These are phyloP conservation scores for Anarhynchus alexandrinus DNA, from an alignment of 2,113 vertebrate species.

Conservation along the genomic window DNA sequence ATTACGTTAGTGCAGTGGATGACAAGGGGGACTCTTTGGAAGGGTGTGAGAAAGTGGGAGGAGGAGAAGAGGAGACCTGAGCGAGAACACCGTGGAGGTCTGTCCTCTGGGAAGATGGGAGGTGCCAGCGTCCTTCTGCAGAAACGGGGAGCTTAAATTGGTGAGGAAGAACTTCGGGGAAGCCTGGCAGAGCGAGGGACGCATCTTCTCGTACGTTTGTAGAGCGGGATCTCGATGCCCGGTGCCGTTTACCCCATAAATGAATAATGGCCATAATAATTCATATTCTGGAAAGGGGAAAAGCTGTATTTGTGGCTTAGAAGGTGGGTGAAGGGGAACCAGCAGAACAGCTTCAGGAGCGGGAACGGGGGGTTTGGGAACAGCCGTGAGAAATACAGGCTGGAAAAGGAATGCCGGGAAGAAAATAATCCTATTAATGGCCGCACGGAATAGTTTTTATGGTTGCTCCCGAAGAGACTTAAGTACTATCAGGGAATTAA, in stretches of 20 bases:
- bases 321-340: neutral
- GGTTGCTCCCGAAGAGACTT: neutral
- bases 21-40: too few species aligned
- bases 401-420: neutral
- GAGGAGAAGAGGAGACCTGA: neutral
- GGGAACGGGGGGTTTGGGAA: neutral
- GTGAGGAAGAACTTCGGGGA: neutral
- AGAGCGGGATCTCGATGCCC: neutral
- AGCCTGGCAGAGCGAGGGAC: neutral
- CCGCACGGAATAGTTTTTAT: neutral
- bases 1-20: too few species aligned
- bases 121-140: neutral
- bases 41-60: too few species aligned
- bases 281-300: neutral
- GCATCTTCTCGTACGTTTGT: rapidly evolving
- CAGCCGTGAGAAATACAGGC: neutral
- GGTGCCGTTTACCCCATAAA: neutral
- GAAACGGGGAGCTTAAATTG: neutral
- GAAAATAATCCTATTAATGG: neutral
- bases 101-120: rapidly evolving
- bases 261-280: neutral
- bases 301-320: neutral
- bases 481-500: neutral
- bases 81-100: rapidly evolving
- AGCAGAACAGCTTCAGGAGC: neutral